Percentiles rank a stretch among this genome's conserved stretches.
Evolutionary conservation across 2,113 vertebrate genomes (phyloP).

Genomic region (Phalacrocorax carbo): DNA sequence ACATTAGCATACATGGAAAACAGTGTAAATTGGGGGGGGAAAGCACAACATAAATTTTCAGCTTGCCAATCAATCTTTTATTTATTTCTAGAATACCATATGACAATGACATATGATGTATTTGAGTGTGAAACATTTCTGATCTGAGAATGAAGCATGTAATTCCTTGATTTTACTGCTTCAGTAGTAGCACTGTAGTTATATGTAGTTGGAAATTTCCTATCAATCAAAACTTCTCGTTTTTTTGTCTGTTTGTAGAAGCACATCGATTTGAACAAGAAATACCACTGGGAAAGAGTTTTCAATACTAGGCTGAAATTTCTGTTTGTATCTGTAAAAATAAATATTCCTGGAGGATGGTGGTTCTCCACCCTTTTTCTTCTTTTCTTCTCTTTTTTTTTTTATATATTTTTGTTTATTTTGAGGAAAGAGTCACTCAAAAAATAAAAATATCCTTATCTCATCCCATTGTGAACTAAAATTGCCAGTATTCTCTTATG

Average conservation of each 20-base stretch:
- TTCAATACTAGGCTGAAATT: background rate
- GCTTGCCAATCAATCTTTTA: background rate
- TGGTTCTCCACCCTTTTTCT: accelerated
- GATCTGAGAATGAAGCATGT: background rate
- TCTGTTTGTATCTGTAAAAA: background rate
- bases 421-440: background rate
- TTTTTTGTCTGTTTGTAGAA: background rate
- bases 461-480: background rate
- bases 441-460: background rate
- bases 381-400: background rate
- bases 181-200: background rate
- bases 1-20: background rate
- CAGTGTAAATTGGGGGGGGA: background rate
- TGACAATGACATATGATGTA: background rate
- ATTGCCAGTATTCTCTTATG: background rate
- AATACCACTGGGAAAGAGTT: background rate
- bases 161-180: background rate
- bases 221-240: background rate
- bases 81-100: background rate
- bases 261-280: background rate
- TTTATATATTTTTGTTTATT: background rate
- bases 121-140: background rate
- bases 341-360: background rate
- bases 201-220: background rate
- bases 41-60: background rate